phyloP scores from a whole-genome alignment of 64 coral and sea anemone species.

The Pocillopora verrucosa region DNA sequence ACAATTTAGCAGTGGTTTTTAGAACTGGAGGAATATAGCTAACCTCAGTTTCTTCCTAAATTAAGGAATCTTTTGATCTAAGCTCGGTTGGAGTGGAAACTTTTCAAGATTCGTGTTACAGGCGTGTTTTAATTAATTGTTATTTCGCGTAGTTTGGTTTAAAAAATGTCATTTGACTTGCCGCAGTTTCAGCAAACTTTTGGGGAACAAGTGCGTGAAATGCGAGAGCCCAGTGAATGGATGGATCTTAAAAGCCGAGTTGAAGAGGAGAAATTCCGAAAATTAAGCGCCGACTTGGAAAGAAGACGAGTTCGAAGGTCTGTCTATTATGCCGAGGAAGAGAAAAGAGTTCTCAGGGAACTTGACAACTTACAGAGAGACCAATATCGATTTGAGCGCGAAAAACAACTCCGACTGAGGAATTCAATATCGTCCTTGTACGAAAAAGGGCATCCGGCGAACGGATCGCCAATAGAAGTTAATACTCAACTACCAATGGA shows the following conservation, averaged over 20 bases:
- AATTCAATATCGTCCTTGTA: slow-evolving; percentile 28
- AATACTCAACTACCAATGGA: slow-evolving; percentile 47
- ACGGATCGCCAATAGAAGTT: background rate
- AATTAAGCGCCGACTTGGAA: slow-evolving; percentile 66
- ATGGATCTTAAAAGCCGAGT: slow-evolving; percentile 47
- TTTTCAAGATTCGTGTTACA: background rate
- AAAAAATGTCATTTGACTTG: slow-evolving; percentile 33
- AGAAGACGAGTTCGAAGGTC: slow-evolving; percentile 57
- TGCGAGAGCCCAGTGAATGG: slow-evolving; percentile 49
- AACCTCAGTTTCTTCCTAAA: background rate
- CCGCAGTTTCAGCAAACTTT: slow-evolving; percentile 8
- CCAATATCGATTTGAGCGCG: slow-evolving; percentile 66
- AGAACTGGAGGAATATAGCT: background rate
- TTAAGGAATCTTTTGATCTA: background rate
- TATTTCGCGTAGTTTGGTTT: background rate
- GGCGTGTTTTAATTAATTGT: background rate
- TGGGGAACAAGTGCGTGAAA: slow-evolving; percentile 1
- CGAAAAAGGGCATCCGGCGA: background rate
- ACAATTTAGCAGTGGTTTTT: background rate
- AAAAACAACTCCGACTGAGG: slow-evolving; percentile 67
- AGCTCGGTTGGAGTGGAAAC: background rate
- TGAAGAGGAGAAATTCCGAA: slow-evolving; percentile 61
- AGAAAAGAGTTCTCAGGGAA: slow-evolving; percentile 56
- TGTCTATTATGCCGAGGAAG: slow-evolving; percentile 51
- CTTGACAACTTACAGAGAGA: slow-evolving; percentile 65